Conservation (phyloP, 2,113 vertebrate species). For the Apaloderma vittatum region DNA sequence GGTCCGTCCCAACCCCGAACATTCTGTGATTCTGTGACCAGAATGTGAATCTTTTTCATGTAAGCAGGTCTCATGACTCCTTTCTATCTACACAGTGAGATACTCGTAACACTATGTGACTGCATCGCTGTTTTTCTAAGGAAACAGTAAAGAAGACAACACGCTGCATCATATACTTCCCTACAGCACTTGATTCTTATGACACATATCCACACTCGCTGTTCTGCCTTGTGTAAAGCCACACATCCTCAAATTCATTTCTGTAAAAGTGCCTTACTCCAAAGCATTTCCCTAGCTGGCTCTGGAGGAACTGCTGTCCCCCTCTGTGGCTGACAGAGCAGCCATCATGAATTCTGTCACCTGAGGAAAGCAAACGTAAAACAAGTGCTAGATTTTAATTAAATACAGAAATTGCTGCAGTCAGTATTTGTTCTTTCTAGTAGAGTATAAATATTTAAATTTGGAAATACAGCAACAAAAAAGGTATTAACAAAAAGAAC, state of each 20-base stretch:
- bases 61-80: not conserved
- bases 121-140: not conserved
- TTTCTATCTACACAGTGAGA: not conserved
- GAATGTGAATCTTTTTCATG: not conserved
- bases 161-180: not conserved
- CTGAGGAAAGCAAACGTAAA: not conserved
- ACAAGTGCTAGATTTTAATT: not conserved
- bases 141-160: not conserved
- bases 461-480: not conserved
- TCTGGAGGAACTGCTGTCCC: not conserved
- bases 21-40: too few species aligned
- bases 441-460: not conserved
- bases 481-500: not conserved
- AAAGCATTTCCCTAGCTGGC: not conserved
- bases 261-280: not conserved
- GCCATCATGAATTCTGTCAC: not conserved
- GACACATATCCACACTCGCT: not conserved
- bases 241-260: not conserved
- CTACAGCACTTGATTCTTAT: not conserved
- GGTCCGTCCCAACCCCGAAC: too few species aligned
- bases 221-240: not conserved
- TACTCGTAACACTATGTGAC: rapidly evolving
- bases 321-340: not conserved
- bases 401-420: not conserved
- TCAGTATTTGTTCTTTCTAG: not conserved